A percentile compares a stretch with the other conserved stretches of the same genome.
phyloP scores from a whole-genome alignment of 2,797 vertebrate species.

The Hafferia zeledoni region DNA sequence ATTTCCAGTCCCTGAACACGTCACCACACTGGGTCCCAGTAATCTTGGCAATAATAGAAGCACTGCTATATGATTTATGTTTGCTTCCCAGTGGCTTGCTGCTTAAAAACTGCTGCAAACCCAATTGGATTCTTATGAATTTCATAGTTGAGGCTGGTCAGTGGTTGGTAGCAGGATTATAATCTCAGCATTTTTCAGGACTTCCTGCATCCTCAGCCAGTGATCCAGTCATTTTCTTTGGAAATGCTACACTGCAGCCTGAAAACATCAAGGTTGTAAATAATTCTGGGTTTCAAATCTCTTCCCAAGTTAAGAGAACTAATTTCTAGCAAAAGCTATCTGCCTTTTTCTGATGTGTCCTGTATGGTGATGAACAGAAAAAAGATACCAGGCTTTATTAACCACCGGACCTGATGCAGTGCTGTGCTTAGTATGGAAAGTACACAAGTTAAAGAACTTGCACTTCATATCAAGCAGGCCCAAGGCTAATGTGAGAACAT shows the following conservation, averaged over 20 bases:
- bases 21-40: not conserved
- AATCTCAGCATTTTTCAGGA: not conserved
- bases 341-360: not conserved
- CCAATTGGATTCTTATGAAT: not conserved
- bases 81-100: not conserved
- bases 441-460: not conserved
- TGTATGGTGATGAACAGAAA: not conserved
- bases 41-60: not conserved
- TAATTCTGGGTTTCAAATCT: not conserved
- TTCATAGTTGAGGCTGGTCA: not conserved
- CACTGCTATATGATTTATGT: not conserved
- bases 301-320: not conserved
- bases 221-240: not conserved
- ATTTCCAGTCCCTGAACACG: not conserved
- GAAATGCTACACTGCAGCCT: not conserved
- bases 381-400: not conserved
- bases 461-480: not conserved
- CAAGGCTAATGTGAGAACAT: not conserved
- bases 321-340: not conserved
- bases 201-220: not conserved
- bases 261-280: not conserved
- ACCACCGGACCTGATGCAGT: not conserved
- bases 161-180: not conserved
- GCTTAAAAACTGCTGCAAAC: not conserved
- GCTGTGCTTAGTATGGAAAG: conserved; percentile 1